Base-by-base conservation (phyloP, 2,113 vertebrate species). In the Apistogramma diplotaenia region DNA sequence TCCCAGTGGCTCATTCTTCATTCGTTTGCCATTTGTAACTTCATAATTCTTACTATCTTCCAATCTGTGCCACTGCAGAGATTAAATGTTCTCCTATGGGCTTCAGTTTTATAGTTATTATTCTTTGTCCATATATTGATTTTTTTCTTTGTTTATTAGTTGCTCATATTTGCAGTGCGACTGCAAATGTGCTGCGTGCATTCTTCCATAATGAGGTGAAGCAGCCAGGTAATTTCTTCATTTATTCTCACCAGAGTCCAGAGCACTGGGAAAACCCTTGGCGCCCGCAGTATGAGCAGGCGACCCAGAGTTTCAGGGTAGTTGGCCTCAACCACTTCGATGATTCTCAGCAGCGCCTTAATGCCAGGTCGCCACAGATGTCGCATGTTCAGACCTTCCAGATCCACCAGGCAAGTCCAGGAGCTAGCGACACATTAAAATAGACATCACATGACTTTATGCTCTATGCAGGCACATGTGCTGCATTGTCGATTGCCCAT, bases 321-420 rank as follows among this genome's bases (percentile, higher is more conserved):
- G 94, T 99, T 99, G 21, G 97, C 97, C 92, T 98, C 98, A 15
- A 99, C 97, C 87, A 99, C 96, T 91, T 99, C 98, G 8, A 99
- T 99, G 94, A 98, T 98, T 21, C 98, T 96, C 78, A 99, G 94
- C 85, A 99, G 93, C 5, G 97, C 98, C 84, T 98, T 99, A 6
- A 99, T 96, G 0, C 97, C 98, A 0, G 98, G 98, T 65, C 98
- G 93, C 98, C 98, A 99, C 71, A 99, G 90, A 84, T 99, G 98
- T 37, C 98, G 94, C 98, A 99, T 99, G 90, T 97, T 99, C 21
- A 99, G 92, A 2, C 98, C 98, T 88, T 99, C 98, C 55, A 99
- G 95, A 84, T 99, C 98, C 90, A 99, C 97, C 49, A 99, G 92
- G 86, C 98, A 99, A 6, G 98, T 99, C 98, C 98, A 99, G 1